Base-by-base conservation (phyloP, 1,140 invertebrate genomes). In the Scaptodrosophila lebanonensis region DNA sequence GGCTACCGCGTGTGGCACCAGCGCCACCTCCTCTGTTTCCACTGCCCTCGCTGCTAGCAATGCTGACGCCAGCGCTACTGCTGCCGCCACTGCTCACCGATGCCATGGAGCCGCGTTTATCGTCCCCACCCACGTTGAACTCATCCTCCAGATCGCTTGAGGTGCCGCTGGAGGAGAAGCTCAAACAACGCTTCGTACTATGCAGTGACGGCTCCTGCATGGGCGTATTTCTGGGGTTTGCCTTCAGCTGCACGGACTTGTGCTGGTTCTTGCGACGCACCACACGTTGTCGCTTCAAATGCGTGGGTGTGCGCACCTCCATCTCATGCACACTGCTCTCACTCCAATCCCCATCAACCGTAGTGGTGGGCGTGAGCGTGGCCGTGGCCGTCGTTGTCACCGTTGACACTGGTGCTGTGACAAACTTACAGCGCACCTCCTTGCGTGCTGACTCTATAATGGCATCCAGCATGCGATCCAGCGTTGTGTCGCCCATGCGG, bases 401-500 rank as follows among this genome's bases (percentile, higher is more conserved):
- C 12, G 29, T 3, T 9, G 35, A 4, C 1, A 29, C 9, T n/a
- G 18, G 6, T 25, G 13, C 9, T 9, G 49, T n/a, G 2, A 53
- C 51, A 29, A 45, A 47, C 40, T 67, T 67, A 39, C 68, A 77
- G 4, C 59, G 49, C 16, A 77, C 75, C 33, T 86, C 85, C 50
- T 86, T 86, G 2, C 75, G 45, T 1, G 85, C 85, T 38, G 83
- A 85, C 20, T 86, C 83, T 3, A 86, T 83, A 8, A 86, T 86
- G 17, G 85, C 85, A 39, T 86, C 85, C 32, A 86, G 54, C 85
- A 86, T 86, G 20, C 84, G 69, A 47, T 86, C 85, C 30, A 86
- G 33, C 3, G 85, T 86, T 25, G 76, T 86, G 32, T 86, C 85
- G 2, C 85, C 83, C 71, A 86, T 84, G 11, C 82, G 67, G n/a